These are phyloP conservation scores for Plectropomus leopardus DNA, from an alignment of 2,113 vertebrate genomes.

Conservation along the genomic window DNA sequence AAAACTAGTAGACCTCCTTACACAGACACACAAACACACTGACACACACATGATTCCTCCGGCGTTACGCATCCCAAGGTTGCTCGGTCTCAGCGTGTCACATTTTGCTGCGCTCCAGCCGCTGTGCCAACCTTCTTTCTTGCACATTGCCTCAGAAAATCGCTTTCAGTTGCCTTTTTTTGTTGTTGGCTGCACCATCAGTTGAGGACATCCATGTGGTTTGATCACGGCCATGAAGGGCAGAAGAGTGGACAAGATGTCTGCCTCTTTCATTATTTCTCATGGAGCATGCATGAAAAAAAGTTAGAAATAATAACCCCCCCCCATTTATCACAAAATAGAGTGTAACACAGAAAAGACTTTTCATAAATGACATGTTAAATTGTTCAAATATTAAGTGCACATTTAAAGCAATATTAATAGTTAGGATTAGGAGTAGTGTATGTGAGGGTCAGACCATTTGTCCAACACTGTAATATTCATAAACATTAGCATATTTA, in stretches of 20 bases:
- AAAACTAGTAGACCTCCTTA: neutral
- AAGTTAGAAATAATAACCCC: neutral
- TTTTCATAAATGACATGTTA: neutral
- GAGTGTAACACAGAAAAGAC: neutral
- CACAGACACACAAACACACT: neutral
- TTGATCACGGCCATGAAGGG: slow-evolving; percentile 34
- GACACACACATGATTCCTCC: slow-evolving; percentile 8
- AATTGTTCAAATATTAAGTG: neutral
- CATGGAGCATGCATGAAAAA: neutral
- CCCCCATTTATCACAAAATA: neutral
- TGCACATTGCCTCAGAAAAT: slow-evolving; percentile 65
- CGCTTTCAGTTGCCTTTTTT: slow-evolving; percentile 45
- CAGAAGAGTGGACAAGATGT: neutral
- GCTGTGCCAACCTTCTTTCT: slow-evolving; percentile 31
- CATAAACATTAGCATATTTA: neutral
- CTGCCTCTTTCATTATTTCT: neutral
- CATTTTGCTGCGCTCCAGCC: slow-evolving; percentile 16
- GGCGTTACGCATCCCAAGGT: slow-evolving; percentile 41
- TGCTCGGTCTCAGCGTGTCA: slow-evolving; percentile 33
- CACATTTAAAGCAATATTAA: neutral
- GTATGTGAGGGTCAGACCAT: neutral
- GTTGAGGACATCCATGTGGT: neutral
- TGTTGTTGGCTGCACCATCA: neutral
- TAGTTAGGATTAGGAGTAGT: no score
- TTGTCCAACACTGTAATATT: neutral